Evolutionary conservation across 2,113 vertebrate genomes (phyloP), one percentile per base, ranked within the genome.

Genomic region (Paramisgurnus dabryanus): DNA sequence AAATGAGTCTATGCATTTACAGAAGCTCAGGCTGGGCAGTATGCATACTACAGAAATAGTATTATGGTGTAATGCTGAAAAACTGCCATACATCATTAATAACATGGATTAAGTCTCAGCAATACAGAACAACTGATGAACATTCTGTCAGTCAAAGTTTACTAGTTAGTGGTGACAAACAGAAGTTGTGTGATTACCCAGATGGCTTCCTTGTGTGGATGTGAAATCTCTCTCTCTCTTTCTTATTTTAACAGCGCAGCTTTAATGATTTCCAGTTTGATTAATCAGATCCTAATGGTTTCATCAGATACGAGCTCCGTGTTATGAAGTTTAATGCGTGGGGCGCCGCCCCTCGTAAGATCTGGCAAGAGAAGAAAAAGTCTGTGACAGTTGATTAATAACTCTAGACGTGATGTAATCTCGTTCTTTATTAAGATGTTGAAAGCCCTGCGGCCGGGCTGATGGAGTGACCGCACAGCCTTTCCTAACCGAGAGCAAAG

Each of bases 381-480:
- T 72, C 60, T 69, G 80, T 81, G 67, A 85, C 63, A 82, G 90
- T 85, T 87, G 87, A 91, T 91, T 91, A 91, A 91, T 89, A 91
- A 89, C 86, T 75, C 43, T 55, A 84, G 87, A 90, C 85, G 84
- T 81, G 89, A 91, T 92, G 88, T 88, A 90, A 92, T 91, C 92
- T 90, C 85, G 82, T 80, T 86, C 88, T 89, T 92, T 93, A 93
- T 94, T 92, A 94, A 92, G 88, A 90, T 74, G 92, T 88, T 93
- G 93, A 93, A 92, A 93, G 91, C 89, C 88, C 61, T 8, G 27
- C 67, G 80, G 87, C 73, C 72, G 53, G 45, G 67, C 60, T 41
- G 49, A 43, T 65, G 80, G 76, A 82, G 80, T 86, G 87, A 84
- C 89, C 86, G 84, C 84, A 84, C 76, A 67, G 78, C 70, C 11